Base-by-base conservation (phyloP, 1,140 invertebrate species). In the Propsilocerus akamusi region DNA sequence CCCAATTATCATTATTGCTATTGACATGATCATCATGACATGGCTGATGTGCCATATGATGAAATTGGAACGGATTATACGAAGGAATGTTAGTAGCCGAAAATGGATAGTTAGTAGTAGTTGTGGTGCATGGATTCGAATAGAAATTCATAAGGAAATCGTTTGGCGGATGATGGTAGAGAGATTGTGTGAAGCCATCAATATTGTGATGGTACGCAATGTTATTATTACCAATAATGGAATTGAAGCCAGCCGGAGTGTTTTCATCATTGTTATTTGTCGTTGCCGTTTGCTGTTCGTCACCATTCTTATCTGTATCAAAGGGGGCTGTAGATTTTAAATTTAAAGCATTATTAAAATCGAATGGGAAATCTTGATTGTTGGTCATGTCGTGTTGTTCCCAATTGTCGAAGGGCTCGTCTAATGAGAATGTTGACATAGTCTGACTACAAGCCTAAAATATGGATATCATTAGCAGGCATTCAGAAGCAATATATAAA, bases 1-100 rank as follows among this genome's bases (percentile, higher is more conserved):
- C 48, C 48, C 48, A 49, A 37, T 26, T 26, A 26, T 26, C 46
- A 48, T 48, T 48, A 17, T 48, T 25, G 25, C 26, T 20, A 48
- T 48, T 26, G 3, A 20, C 25, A 48, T 17, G 17, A 20, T 41
- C 34, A 41, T 41, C 22, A 41, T 20, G 2, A 41, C 22, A 20
- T 20, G 14, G 14, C 8, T 41, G 34, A 41, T 41, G 34, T 20
- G 17, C 22, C 17, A 41, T 41, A 41, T 20, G 22, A 41, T 41
- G n/a, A 17, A 20, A 20, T 20, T 41, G 34, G 34, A 41, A 41
- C 34, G 34, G 34, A 41, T 41, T 41, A 41, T 41, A 41, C 34
- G 34, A 41, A 41, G 34, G 34, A 41, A 20, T 3, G 22, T 14
- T 37, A 37, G 32, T 41, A 41, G 34, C 34, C 34, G 34, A 20